These are phyloP conservation scores for Gallinago undulata DNA, from an alignment of 2,113 vertebrate genomes.

Conservation along the genomic window DNA sequence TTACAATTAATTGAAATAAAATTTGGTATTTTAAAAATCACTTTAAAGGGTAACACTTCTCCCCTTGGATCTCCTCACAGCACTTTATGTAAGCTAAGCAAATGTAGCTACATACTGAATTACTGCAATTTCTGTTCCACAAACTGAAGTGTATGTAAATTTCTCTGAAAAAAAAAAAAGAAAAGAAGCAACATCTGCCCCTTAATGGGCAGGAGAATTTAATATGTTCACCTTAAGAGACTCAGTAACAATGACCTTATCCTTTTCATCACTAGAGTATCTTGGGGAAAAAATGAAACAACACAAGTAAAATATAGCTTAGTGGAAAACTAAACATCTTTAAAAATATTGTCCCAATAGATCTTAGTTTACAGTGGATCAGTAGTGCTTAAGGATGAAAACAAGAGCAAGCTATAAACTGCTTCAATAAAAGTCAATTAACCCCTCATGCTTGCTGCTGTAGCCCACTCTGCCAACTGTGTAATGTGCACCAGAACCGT, in stretches of 20 bases:
- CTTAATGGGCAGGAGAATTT: constrained; percentile 55
- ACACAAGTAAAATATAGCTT: constrained; percentile 66
- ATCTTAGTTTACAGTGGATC: constrained; percentile 50
- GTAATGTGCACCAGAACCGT: not conserved
- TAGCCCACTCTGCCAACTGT: not conserved
- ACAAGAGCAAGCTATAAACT: constrained; percentile 48
- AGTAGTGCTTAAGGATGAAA: constrained; percentile 57
- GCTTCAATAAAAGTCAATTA: constrained; percentile 70
- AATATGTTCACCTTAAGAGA: constrained; percentile 40
- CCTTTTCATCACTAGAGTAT: not conserved
- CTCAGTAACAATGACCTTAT: constrained; percentile 4
- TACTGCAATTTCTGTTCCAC: not conserved
- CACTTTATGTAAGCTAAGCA: not conserved
- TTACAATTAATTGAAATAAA: constrained; percentile 55
- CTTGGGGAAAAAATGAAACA: constrained; percentile 54
- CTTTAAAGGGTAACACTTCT: not conserved
- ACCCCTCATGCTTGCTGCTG: constrained; percentile 41
- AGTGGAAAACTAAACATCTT: constrained; percentile 57
- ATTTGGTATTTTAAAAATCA: constrained; percentile 29
- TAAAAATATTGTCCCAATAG: constrained; percentile 61
- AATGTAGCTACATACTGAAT: not conserved
- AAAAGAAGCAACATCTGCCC: constrained; percentile 42
- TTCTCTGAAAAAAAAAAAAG: not conserved
- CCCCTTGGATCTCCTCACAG: not conserved
- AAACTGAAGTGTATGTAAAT: constrained; percentile 63